Base-by-base conservation (phyloP, 2,888 invertebrate species). In the Macrostomum cliftonense region DNA sequence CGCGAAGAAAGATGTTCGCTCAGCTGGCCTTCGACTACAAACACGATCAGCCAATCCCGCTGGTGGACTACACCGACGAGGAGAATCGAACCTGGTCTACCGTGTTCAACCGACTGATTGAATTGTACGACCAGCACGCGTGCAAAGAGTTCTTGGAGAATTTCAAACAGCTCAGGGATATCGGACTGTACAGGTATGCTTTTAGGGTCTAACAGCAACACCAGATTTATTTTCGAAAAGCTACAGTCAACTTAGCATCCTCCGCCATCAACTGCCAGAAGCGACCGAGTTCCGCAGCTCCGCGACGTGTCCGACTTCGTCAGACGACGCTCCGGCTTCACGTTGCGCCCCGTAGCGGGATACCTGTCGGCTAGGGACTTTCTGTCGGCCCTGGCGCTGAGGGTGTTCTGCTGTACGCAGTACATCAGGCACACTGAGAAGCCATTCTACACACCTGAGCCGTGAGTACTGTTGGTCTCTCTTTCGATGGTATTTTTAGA, bases 381-480 rank as follows among this genome's bases (percentile, higher is more conserved):
- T 67, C 71, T 83, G 53, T 80, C 82, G 13, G 82, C 82, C n/a
- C 71, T 83, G 46, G 83, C 74, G 1, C 83, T 83, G 67, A 75
- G 83, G 19, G 79, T 83, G 11, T 83, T 83, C 64, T 82, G 83
- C 64, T 83, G 82, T 64, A 83, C 83, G 1, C 83, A 83, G 62
- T 95, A 97, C 63, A 88, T 95, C 56, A 78, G 95, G 1, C 95
- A 95, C 68, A 81, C 85, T 1, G 86, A 88, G 0, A 88, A 93
- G 72, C 95, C 95, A 0, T 89, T 91, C 72, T 95, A 97, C 70
- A 95, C 93, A 0, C 95, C 95, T 0, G 95, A 95, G 73, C 93
- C 93, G 91, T 95, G 75, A 79, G 28, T 47, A 11, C 4, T 7
- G 14, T 9, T 17, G 19, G 20, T 5, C 14, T 17, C 12, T 9